These are phyloP conservation scores for Falco cherrug DNA, from an alignment of 2,797 vertebrate species.

Conservation along the genomic window DNA sequence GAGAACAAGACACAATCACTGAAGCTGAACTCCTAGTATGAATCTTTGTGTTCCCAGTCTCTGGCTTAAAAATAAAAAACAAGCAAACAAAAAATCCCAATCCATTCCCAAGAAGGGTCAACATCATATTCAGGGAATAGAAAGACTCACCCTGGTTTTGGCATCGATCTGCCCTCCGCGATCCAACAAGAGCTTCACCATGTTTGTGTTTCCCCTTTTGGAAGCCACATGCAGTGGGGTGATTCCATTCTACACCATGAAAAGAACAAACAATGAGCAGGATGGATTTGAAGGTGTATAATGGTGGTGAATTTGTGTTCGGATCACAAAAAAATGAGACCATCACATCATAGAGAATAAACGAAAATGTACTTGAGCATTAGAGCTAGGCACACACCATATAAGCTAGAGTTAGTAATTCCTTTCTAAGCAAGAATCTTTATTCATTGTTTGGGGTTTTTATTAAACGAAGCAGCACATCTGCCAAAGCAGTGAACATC, in stretches of 20 bases:
- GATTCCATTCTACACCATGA: constrained; percentile 89
- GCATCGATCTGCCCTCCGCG: constrained; percentile 95
- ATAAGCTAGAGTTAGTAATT: constrained; percentile 36
- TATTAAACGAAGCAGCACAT: background rate
- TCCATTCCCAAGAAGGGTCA: constrained; percentile 20
- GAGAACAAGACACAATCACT: background rate
- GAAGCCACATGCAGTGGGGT: constrained; percentile 97
- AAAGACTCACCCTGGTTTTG: constrained; percentile 93
- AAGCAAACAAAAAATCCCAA: background rate
- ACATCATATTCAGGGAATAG: constrained; percentile 40
- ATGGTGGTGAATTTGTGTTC: background rate
- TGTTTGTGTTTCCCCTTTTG: constrained; percentile 98
- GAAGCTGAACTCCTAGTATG: background rate
- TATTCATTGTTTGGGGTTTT: background rate
- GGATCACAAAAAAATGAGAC: constrained; percentile 24
- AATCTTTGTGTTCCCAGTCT: background rate
- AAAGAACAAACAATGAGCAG: constrained; percentile 71
- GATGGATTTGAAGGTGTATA: constrained; percentile 12
- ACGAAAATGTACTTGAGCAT: background rate
- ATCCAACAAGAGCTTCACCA: constrained; percentile 95
- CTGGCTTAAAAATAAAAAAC: background rate
- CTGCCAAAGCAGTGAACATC: constrained; percentile 37
- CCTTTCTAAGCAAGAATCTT: background rate
- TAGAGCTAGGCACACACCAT: constrained; percentile 17
- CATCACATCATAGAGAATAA: constrained; percentile 11